phyloP scores from a whole-genome alignment of 1,140 invertebrate genomes.

The Hesperophylax magnus region DNA sequence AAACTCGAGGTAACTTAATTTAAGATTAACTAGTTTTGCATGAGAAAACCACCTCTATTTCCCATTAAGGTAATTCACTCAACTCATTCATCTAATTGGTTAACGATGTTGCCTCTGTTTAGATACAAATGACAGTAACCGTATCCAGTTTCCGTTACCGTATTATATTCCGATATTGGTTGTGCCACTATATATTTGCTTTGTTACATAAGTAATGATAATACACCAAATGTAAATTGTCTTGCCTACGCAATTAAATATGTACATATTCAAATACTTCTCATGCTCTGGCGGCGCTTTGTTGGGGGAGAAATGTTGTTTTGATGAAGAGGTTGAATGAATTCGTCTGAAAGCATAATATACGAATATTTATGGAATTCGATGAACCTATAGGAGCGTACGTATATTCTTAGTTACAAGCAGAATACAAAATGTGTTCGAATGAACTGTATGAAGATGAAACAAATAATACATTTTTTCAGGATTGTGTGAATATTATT shows the following conservation, averaged over 20 bases:
- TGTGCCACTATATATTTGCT: neutral
- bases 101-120: conserved; percentile 52
- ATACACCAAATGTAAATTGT: conserved; percentile 30
- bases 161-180: conserved; percentile 12
- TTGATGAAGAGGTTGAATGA: too few species aligned
- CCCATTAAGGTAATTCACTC: conserved; percentile 55
- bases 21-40: conserved; percentile 20
- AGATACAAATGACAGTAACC: conserved; percentile 4
- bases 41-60: conserved; percentile 21
- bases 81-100: conserved; percentile 54
- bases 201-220: conserved; percentile 9
- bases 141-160: neutral
- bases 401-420: too few species aligned
- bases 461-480: too few species aligned
- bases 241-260: conserved; percentile 10
- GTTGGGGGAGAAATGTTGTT: too few species aligned
- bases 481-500: too few species aligned
- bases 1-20: conserved; percentile 20
- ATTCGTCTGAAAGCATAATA: too few species aligned
- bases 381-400: too few species aligned
- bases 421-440: too few species aligned
- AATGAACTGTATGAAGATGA: too few species aligned
- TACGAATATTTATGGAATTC: too few species aligned
- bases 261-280: neutral
- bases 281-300: too few species aligned